Percentiles rank a stretch among this genome's conserved stretches.
These are phyloP conservation scores for Parus major DNA, from an alignment of 2,113 vertebrate genomes.

Conservation along the genomic window DNA sequence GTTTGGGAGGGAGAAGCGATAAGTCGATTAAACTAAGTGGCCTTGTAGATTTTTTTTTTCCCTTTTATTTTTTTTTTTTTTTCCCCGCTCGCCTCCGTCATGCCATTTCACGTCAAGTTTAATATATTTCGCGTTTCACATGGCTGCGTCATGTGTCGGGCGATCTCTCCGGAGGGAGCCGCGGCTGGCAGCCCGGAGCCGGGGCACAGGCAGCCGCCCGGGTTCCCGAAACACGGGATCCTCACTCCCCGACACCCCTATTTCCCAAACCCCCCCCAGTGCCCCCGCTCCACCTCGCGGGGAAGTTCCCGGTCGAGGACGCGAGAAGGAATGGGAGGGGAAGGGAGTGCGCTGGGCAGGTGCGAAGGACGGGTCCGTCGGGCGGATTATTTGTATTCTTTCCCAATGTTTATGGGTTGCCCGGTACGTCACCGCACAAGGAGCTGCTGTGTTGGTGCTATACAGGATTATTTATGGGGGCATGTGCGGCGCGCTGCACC, in stretches of 20 bases:
- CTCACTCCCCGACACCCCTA: neutral
- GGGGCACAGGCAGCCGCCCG: neutral
- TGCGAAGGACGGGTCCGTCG: constrained; percentile 40
- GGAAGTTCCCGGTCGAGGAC: constrained; percentile 50
- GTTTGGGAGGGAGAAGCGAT: neutral
- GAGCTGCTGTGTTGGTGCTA: constrained; percentile 58
- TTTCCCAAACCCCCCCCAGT: neutral
- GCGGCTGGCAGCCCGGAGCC: neutral
- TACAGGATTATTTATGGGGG: constrained; percentile 70
- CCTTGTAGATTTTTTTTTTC: neutral
- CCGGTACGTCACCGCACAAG: constrained; percentile 57
- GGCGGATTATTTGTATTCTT: constrained; percentile 62
- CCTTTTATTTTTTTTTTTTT: no score
- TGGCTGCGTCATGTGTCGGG: constrained; percentile 40
- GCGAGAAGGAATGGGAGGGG: neutral
- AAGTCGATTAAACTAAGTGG: constrained; percentile 33
- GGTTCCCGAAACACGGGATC: neutral
- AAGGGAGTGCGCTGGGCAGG: constrained; percentile 29
- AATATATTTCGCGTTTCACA: constrained; percentile 44
- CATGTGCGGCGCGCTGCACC: constrained; percentile 70
- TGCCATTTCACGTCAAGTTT: constrained; percentile 31
- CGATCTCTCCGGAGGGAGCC: constrained; percentile 19
- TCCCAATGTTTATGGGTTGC: constrained; percentile 55
- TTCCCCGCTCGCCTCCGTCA: neutral
- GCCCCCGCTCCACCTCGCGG: neutral